Base-by-base conservation (phyloP, 2,113 vertebrate species). In the Chaetura pelagica region DNA sequence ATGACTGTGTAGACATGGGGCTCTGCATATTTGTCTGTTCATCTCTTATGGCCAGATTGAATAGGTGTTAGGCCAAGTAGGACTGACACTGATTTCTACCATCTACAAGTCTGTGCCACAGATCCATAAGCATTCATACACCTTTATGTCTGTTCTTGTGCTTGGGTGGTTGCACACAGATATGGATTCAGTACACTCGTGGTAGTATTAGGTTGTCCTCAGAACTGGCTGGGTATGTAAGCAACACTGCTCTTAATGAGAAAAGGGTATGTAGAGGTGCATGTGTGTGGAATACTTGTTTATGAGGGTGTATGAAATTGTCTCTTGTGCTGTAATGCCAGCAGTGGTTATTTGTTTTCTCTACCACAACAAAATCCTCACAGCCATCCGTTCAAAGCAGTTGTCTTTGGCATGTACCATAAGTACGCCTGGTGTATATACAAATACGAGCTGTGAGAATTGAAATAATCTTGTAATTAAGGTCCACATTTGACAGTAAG, bases 381-480 rank as follows among this genome's bases (percentile, higher is more conserved):
- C 57, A 84, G 40, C 49, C 44, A 81, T 92, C 61, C 61, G 74
- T 96, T 96, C 90, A 90, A 94, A 94, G 75, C 68, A 58, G 85
- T 82, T 6, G 0, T 81, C 72, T 71, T 88, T 93, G 92, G 76
- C 78, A 68, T 75, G 57, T 89, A 44, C 80, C 86, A 87, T 90
- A 93, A 96, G 91, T 93, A 93, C 89, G 64, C 61, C 61, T 46
- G 34, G 55, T 61, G 24, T 84, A 51, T 59, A 83, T 64, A 92
- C 68, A 92, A 96, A 80, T 90, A 88, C 16, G 88, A 95, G 67
- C 59, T 77, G 52, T 88, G 40, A 84, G 83, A 77, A 68, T 61
- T 87, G 90, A 80, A 92, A 86, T 95, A 4, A 77, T 89, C 83
- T 75, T 81, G 85, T 84, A 92, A 94, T 96, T 96, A 95, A 94